phyloP scores from a whole-genome alignment of 1,140 invertebrate genomes.

The Asbolus verrucosus region DNA sequence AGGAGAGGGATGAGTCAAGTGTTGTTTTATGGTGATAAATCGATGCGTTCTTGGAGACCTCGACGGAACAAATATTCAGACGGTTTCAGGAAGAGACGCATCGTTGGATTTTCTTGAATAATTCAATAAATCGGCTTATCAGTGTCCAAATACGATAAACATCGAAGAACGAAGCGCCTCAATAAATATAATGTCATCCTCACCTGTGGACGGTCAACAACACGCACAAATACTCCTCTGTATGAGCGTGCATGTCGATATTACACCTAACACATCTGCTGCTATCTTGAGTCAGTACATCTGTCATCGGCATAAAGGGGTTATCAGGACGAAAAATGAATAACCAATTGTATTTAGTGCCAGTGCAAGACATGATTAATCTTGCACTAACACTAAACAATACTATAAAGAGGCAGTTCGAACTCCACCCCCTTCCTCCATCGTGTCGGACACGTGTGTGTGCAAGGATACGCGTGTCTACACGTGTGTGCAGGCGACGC shows the following conservation, averaged over 20 bases:
- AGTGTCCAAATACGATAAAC: constrained; percentile 5
- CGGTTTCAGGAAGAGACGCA: not conserved
- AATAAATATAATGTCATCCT: not conserved
- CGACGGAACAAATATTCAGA: not conserved
- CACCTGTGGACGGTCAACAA: constrained; percentile 15
- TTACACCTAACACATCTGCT: not conserved
- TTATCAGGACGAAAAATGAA: constrained; percentile 34
- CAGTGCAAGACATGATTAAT: constrained; percentile 32
- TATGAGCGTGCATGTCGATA: no score
- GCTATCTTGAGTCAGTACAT: constrained; percentile 22
- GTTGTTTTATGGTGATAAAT: no score
- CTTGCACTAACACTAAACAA: constrained; percentile 26
- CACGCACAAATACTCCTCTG: constrained; percentile 1
- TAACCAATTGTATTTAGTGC: constrained; percentile 23
- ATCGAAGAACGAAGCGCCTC: constrained; percentile 21
- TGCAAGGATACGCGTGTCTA: constrained; percentile 28
- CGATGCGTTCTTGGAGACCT: constrained; percentile 8
- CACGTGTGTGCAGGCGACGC: constrained; percentile 30
- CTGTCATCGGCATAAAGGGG: constrained; percentile 27
- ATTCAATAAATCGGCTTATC: no score
- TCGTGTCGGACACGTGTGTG: constrained; percentile 29
- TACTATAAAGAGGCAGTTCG: constrained; percentile 27
- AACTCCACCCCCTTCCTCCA: constrained; percentile 34
- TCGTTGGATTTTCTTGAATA: no score
- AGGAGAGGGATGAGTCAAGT: constrained; percentile 39